These are phyloP conservation scores for Ursus arctos DNA, from an alignment of 2,113 vertebrate genomes.

Conservation along the genomic window DNA sequence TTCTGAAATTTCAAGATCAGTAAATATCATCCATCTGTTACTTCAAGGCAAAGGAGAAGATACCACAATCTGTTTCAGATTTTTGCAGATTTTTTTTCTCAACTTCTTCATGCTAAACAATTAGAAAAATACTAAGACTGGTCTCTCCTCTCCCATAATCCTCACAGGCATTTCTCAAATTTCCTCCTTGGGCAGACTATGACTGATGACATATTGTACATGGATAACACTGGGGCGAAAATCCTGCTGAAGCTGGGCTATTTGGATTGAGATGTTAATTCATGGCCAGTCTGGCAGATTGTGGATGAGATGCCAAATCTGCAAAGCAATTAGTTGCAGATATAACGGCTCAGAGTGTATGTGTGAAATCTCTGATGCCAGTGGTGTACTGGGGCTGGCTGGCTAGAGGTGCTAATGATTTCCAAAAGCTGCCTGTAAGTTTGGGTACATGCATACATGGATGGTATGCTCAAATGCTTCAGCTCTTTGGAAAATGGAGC, in stretches of 20 bases:
- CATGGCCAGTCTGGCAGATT: slow-evolving; percentile 29
- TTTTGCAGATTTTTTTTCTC: background rate
- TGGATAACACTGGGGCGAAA: background rate
- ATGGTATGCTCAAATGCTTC: slow-evolving; percentile 57
- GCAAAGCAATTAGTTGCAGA: slow-evolving; percentile 63
- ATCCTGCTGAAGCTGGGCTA: background rate
- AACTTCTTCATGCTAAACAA: slow-evolving; percentile 7
- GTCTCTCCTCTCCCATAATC: background rate
- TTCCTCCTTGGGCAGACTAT: background rate
- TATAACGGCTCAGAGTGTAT: slow-evolving; percentile 62
- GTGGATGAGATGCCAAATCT: slow-evolving; percentile 60
- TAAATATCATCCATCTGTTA: slow-evolving; percentile 59
- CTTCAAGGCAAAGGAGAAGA: slow-evolving; percentile 50
- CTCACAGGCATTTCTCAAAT: background rate
- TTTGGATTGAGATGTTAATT: slow-evolving; percentile 64
- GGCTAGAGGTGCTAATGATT: slow-evolving; percentile 65
- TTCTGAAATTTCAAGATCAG: slow-evolving; percentile 66
- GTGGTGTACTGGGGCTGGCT: slow-evolving; percentile 8
- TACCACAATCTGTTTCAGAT: slow-evolving; percentile 24
- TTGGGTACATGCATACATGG: slow-evolving; percentile 54
- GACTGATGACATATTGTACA: slow-evolving; percentile 9
- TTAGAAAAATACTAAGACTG: slow-evolving; percentile 20
- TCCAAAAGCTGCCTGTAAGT: slow-evolving; percentile 65
- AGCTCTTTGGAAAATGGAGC: slow-evolving; percentile 71
- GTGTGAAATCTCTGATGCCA: slow-evolving; percentile 54